These are phyloP conservation scores for Hydriomena furcata DNA, from an alignment of 2,888 invertebrate species.

Conservation along the genomic window DNA sequence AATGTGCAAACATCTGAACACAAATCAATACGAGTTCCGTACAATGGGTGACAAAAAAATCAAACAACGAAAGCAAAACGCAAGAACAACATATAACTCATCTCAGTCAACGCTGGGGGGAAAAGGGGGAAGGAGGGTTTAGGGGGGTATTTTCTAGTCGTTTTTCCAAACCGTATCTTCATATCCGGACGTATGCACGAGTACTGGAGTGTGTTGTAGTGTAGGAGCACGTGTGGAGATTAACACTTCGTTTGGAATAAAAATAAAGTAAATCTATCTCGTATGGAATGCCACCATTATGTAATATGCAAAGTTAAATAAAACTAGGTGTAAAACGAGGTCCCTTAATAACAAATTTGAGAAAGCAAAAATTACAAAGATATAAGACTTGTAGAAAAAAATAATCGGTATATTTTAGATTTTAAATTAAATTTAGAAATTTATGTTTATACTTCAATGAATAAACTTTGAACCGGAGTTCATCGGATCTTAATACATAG, in stretches of 20 bases:
- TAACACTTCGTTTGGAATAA: background rate
- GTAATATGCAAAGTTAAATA: too few species aligned
- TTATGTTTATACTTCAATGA: too few species aligned
- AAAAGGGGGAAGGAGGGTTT: constrained; percentile 10
- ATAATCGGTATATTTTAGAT: too few species aligned
- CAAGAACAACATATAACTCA: constrained; percentile 45
- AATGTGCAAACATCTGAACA: constrained; percentile 42
- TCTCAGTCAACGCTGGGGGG: constrained; percentile 29
- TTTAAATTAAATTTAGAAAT: too few species aligned
- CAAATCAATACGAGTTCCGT: constrained; percentile 56
- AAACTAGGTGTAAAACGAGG: too few species aligned
- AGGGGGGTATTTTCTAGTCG: constrained; percentile 53
- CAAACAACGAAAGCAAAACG: constrained; percentile 33
- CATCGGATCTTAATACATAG: too few species aligned
- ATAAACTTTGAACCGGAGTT: too few species aligned
- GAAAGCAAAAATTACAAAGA: too few species aligned
- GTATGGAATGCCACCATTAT: too few species aligned
- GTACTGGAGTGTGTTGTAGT: constrained; percentile 21
- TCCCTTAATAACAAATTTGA: too few species aligned
- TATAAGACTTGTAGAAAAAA: too few species aligned
- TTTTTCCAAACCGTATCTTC: constrained; percentile 78
- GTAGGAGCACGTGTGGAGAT: constrained; percentile 10
- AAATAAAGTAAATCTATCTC: too few species aligned
- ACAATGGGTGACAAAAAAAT: constrained; percentile 51
- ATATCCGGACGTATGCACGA: constrained; percentile 64